Evolutionary conservation across 2,888 invertebrate species (phyloP), one percentile per base, ranked within the genome.

Genomic region (Temnothorax unifasciatus): DNA sequence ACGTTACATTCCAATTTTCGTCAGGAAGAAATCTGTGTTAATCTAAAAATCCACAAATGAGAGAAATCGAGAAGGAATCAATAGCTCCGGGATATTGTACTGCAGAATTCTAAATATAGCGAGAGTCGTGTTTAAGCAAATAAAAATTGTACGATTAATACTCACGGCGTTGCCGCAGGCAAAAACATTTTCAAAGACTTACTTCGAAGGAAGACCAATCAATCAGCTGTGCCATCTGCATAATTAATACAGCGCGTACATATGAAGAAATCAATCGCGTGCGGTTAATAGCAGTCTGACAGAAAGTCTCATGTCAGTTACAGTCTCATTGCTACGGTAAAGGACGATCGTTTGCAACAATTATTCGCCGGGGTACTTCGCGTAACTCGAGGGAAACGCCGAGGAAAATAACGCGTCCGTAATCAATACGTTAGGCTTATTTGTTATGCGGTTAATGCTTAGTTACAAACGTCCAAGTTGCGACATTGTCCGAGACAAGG

Each of bases 381-480:
- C 69, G n/a, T 69, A 57, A 57, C 21, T 71, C 25, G 5, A 29
- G 47, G 34, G 47, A 59, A 79, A 79, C 44, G 13, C 44, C 18
- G 34, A 15, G 5, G 29, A 34, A 29, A 71, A 79, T 47, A 59
- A 59, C 8, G 44, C 41, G n/a, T 18, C 18, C 6, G 34, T 79
- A 59, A 79, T 79, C 73, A 25, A 79, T 79, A 73, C 21, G 38
- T 79, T 41, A 25, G 11, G 47, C 59, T 73, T 50, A 71, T 79
- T 79, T 79, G 79, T 79, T 71, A 59, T 59, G 59, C 59, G 38
- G 73, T 59, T 79, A 73, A 73, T 59, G 38, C 13, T 8, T 13
- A 71, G 38, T 59, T 47, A n/a, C 47, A 44, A 79, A 73, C 15
- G 44, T 79, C 18, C 57, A 21, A 79, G 57, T 71, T 79, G 54